Evolutionary conservation across 53 echinoderm and acorn worm species (phyloP).

Genomic region (Echinarachnius parma): DNA sequence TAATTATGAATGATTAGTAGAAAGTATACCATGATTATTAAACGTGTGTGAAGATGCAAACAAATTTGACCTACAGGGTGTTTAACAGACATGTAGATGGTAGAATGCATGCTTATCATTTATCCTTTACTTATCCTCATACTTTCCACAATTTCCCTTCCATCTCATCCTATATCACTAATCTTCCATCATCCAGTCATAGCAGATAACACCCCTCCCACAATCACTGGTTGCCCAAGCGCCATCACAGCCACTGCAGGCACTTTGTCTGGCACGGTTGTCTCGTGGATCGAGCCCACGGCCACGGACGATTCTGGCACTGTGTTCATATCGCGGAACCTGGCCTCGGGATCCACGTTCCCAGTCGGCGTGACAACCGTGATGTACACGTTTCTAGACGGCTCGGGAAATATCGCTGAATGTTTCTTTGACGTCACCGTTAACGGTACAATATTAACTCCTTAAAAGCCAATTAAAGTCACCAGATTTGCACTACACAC

Average conservation of each 20-base stretch:
- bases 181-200: no score
- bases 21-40: no score
- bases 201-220: conserved; percentile 16
- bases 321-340: conserved; percentile 26
- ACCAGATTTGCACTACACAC: no score
- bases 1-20: no score
- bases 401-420: conserved; percentile 17
- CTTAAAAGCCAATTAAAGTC: no score
- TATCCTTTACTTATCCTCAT: no score
- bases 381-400: conserved; percentile 51
- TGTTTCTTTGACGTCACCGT: conserved; percentile 25
- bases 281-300: conserved; percentile 30
- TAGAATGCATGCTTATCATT: no score
- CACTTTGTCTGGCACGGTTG: neutral
- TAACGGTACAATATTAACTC: neutral
- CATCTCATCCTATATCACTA: no score
- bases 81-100: no score
- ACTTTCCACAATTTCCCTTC: no score
- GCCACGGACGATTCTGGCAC: conserved; percentile 44
- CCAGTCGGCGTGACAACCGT: conserved; percentile 45
- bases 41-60: no score
- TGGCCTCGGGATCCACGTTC: conserved; percentile 36
- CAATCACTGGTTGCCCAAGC: conserved; percentile 24
- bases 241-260: conserved; percentile 20
- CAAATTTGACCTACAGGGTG: no score